Base-by-base conservation (phyloP, 1,140 invertebrate species). In the Pseudoatta argentina region DNA sequence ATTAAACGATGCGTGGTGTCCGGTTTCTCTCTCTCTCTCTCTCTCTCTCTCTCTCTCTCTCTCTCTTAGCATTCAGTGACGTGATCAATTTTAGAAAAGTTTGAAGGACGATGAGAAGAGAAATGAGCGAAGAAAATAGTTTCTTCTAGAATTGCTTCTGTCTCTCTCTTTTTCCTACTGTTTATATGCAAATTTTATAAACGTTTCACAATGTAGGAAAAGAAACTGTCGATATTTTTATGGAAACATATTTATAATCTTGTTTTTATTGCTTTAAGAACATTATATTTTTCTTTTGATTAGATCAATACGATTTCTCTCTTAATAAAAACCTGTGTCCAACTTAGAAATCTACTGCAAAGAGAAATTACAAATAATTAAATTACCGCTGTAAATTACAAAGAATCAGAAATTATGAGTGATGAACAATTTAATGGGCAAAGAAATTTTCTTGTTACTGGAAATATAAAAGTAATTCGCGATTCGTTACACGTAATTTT, bases 401-500 rank as follows among this genome's bases (percentile, higher is more conserved):
- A 57, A 10, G 24, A 72, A 16, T 0, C 51, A 53, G 16, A 55
- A 73, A 59, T 59, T 59, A 59, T 75, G n/a, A 8, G 8, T 75
- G 16, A 73, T 73, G 5, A 63, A 16, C 21, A 14, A 63, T 66
- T 78, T 39, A 51, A 66, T 64, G 24, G 18, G 5, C 12, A 51
- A 30, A 78, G 44, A 66, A 48, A 71, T 44, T 44, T 10, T 27
- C 14, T 24, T 21, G n/a, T 14, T 55, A 57, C n/a, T 44, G 34
- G 34, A 57, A 55, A 55, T 4, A 24, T n/a, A 18, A 24, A 24
- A 57, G 51, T 53, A 78, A 78, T 78, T 48, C 30, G 14, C 21
- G 16, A 81, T 71, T 81, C 21, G 48, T 81, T 64, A n/a, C 44
- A 71, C 21, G 64, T 16, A 81, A 53, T 81, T 27, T 69, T 44